Evolutionary conservation across 1,140 invertebrate species (phyloP).

Genomic region (Drosophila saltans): DNA sequence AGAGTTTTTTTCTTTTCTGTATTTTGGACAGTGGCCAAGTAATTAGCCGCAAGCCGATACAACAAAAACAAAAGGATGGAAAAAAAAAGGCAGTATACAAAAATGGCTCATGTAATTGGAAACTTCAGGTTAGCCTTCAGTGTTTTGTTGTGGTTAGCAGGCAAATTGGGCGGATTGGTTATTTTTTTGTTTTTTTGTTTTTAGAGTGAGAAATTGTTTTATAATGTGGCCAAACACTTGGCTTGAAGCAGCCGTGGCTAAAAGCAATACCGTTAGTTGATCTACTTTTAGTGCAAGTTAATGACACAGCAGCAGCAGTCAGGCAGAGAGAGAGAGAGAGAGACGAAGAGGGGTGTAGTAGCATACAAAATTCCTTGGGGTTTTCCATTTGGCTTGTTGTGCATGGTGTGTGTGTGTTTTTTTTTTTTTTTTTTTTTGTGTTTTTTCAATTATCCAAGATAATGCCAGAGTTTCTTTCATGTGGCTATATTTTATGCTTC

Average conservation of each 20-base stretch:
- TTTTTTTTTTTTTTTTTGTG: background rate
- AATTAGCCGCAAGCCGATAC: slow-evolving; percentile 15
- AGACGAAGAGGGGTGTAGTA: background rate
- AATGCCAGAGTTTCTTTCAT: slow-evolving; percentile 11
- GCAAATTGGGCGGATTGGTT: slow-evolving; percentile 20
- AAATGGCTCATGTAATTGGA: slow-evolving; percentile 22
- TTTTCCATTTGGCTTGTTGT: background rate
- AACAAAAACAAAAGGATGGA: slow-evolving; percentile 3
- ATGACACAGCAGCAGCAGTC: slow-evolving; percentile 12
- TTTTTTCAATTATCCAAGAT: slow-evolving; percentile 22
- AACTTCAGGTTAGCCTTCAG: slow-evolving; percentile 13
- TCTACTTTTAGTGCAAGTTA: slow-evolving; percentile 21
- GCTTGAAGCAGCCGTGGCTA: slow-evolving; percentile 1
- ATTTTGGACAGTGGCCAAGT: slow-evolving; percentile 9
- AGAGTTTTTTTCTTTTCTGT: too few species aligned
- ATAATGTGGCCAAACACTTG: slow-evolving; percentile 25
- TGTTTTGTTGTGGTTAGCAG: slow-evolving; percentile 16
- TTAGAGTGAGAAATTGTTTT: slow-evolving; percentile 26
- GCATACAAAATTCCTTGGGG: slow-evolving; percentile 8
- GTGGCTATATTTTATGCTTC: slow-evolving; percentile 18
- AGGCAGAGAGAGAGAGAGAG: background rate
- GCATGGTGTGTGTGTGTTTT: background rate
- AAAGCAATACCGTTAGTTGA: slow-evolving; percentile 21
- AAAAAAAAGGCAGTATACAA: background rate
- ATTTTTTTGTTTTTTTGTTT: background rate